A percentile compares a stretch with the other conserved stretches of the same genome.
Conservation (phyloP, 2,888 invertebrate genomes). For the Hypomecis punctinalis region DNA sequence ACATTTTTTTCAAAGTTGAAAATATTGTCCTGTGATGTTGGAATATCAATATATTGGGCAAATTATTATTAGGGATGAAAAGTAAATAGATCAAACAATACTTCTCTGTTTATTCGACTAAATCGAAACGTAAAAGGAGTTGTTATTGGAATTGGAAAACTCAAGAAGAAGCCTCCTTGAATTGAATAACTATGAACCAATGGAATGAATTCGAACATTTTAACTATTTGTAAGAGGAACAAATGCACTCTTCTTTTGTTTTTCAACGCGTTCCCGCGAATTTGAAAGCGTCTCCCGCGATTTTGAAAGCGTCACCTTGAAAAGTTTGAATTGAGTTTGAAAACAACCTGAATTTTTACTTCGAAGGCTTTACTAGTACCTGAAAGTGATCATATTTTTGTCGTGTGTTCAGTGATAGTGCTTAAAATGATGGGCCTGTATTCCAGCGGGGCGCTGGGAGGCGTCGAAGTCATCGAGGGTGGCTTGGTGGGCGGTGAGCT, state of each 20-base stretch:
- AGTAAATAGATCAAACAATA: not conserved
- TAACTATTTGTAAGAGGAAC: slow-evolving; percentile 30
- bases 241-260: slow-evolving; percentile 32
- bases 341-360: not conserved
- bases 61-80: not conserved
- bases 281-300: slow-evolving; percentile 25
- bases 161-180: slow-evolving; percentile 11
- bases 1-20: too few relatives aligned
- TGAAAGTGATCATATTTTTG: not conserved
- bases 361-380: not conserved
- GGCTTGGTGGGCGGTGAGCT: slow-evolving; percentile 75
- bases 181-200: not conserved
- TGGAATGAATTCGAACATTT: not conserved
- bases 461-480: slow-evolving; percentile 78
- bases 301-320: slow-evolving; percentile 20
- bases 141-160: not conserved
- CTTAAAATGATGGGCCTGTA: slow-evolving; percentile 80
- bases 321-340: slow-evolving; percentile 1
- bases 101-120: too few relatives aligned
- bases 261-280: slow-evolving; percentile 27
- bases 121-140: too few relatives aligned
- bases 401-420: slow-evolving; percentile 47
- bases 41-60: not conserved
- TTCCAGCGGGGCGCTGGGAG: slow-evolving; percentile 85
- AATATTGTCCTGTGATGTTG: not conserved